Evolutionary conservation across 2,113 vertebrate species (phyloP).

Genomic region (Craseonycteris thonglongyai): DNA sequence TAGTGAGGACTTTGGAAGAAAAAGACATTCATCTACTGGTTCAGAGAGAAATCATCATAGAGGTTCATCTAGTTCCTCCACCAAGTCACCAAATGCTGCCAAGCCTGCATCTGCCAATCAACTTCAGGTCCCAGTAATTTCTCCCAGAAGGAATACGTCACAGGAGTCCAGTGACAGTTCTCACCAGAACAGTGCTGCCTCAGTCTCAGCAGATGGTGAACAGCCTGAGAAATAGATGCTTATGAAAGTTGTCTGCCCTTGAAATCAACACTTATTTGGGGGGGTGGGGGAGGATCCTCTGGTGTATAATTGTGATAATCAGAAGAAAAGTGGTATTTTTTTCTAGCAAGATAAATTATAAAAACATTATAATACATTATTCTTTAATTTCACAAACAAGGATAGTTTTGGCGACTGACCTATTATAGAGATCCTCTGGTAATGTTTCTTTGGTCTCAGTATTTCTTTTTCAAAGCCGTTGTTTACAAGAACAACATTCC

Average conservation of each 20-base stretch:
- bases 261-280: slow-evolving; percentile 66
- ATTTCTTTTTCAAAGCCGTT: slow-evolving; percentile 79
- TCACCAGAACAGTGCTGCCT: slow-evolving; percentile 14
- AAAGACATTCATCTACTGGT: slow-evolving; percentile 78
- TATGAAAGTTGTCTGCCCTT: slow-evolving; percentile 28
- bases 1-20: slow-evolving; percentile 86
- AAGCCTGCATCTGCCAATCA: slow-evolving; percentile 55
- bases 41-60: slow-evolving; percentile 81
- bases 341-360: slow-evolving; percentile 67
- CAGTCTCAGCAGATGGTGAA: slow-evolving; percentile 73
- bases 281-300: slow-evolving; percentile 62
- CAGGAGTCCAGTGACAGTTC: slow-evolving; percentile 55
- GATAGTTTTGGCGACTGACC: slow-evolving; percentile 71
- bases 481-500: slow-evolving; percentile 87
- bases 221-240: slow-evolving; percentile 75
- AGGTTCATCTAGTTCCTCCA: slow-evolving; percentile 77
- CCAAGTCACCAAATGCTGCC: slow-evolving; percentile 70
- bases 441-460: slow-evolving; percentile 70
- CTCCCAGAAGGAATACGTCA: slow-evolving; percentile 68
- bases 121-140: slow-evolving; percentile 8
- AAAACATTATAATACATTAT: too few species aligned
- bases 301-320: slow-evolving; percentile 52
- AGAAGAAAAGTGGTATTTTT: slow-evolving; percentile 70
- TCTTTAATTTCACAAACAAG: slow-evolving; percentile 51
- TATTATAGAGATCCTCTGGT: slow-evolving; percentile 71